Evolutionary conservation across 1,140 invertebrate genomes (phyloP).

Genomic region (Drosophila watanabei): DNA sequence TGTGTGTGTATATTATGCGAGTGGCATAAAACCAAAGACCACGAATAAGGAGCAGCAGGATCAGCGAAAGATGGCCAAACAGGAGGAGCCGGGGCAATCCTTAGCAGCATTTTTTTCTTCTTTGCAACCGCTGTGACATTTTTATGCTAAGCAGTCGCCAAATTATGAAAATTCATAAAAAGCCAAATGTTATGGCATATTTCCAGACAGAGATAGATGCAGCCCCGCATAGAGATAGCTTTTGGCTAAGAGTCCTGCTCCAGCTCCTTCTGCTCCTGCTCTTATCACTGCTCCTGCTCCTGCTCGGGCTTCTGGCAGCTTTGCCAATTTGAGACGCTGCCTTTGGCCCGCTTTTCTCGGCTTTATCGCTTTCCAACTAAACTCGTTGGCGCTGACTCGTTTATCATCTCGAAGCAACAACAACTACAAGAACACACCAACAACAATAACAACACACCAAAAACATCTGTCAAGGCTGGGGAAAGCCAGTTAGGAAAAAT

Average conservation of each 20-base stretch:
- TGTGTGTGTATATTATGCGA: conserved; percentile 59
- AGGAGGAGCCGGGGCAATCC: conserved; percentile 36
- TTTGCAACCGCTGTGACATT: conserved; percentile 80
- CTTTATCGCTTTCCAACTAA: conserved; percentile 76
- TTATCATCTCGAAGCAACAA: conserved; percentile 56
- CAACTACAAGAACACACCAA: background rate
- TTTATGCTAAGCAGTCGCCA: conserved; percentile 82
- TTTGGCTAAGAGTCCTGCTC: background rate
- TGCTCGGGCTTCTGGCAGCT: background rate
- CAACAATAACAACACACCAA: background rate
- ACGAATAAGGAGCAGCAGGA: conserved; percentile 40
- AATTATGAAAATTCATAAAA: conserved; percentile 83
- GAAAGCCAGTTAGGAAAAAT: conserved; percentile 12
- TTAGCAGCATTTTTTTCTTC: conserved; percentile 69
- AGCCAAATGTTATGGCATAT: conserved; percentile 79
- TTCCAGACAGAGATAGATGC: conserved; percentile 45
- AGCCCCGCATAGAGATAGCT: conserved; percentile 8
- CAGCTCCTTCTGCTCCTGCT: too few relatives aligned
- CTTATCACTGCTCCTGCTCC: too few relatives aligned
- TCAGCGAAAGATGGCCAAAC: conserved; percentile 23
- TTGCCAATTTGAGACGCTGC: conserved; percentile 66
- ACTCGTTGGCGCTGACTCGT: conserved; percentile 70
- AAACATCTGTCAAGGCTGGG: background rate
- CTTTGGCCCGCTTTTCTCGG: conserved; percentile 15
- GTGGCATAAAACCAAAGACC: conserved; percentile 68